Evolutionary conservation across 2,113 vertebrate genomes (phyloP), one percentile per base, ranked within the genome.

Genomic region (Sakesphorus luctuosus): DNA sequence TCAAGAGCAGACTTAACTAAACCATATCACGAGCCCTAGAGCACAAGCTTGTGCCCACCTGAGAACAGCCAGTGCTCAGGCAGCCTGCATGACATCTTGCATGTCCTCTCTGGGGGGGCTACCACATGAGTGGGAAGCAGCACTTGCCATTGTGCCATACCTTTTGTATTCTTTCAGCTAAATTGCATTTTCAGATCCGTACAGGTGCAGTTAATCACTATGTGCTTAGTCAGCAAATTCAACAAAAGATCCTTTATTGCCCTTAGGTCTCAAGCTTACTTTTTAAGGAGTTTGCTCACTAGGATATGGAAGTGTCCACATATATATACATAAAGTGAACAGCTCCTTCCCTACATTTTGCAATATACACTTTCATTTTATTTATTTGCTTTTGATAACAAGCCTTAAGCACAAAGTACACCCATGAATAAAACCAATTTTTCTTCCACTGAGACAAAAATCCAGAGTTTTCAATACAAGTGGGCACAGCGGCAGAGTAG

Each of bases 91-190:
- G 1, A 50, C n/a, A 52, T 28, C 36, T 53, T 44, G 49, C 44
- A 21, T 3, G 1, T 49, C 28, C 68, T 25, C 73, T n/a, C 31
- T 9, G 6, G 4, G 33, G 16, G 18, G 11, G 13, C 36, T 28
- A 4, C 8, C 6, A 6, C n/a, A 13, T 0, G 1, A 6, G 12
- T 15, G 6, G 66, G 38, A 67, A 18, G 33, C 24, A 55, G 31
- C 7, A 10, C n/a, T 35, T 36, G 26, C 50, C 40, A 6, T 7
- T 9, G 12, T 44, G n/a, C 26, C 31, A 36, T 2, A n/a, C 29
- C 52, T 28, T 20, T 61, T 53, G 8, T 6, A 9, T 36, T 75
- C 36, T 33, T 79, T 38, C 62, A 71, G n/a, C 46, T 71, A 53
- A 74, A 38, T 20, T 18, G 28, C 50, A 19, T 68, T 76, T 83